Conservation (phyloP, 2,113 vertebrate genomes). For the Ptychochromis oligacanthus region DNA sequence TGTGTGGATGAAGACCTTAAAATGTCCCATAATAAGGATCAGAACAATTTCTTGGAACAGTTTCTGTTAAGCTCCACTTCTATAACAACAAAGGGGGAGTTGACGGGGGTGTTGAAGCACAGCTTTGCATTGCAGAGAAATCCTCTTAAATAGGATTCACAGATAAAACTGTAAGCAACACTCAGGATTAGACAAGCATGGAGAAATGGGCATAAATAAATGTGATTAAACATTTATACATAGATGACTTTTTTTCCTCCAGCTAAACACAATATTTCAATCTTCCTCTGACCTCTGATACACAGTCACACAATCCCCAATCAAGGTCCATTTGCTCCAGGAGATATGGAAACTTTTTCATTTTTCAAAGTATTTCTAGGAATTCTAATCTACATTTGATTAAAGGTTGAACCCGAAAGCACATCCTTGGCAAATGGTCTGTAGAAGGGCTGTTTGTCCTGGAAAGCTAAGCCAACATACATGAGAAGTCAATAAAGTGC, state of each 20-base stretch:
- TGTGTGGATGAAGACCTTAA: constrained; percentile 14
- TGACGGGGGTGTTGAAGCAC: no score
- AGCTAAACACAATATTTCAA: background rate
- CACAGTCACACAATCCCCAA: background rate
- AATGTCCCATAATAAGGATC: constrained; percentile 24
- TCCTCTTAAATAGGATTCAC: constrained; percentile 24
- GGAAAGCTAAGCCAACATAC: background rate
- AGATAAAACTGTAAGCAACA: constrained; percentile 14
- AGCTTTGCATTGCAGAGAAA: constrained; percentile 15
- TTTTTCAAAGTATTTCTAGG: background rate
- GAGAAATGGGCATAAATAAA: background rate
- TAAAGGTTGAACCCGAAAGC: background rate
- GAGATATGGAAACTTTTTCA: background rate
- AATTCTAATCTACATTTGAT: background rate
- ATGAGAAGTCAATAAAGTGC: background rate
- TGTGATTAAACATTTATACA: background rate
- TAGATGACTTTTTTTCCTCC: background rate
- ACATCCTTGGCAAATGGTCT: background rate
- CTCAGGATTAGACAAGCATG: background rate
- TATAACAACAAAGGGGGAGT: background rate
- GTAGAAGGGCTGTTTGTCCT: background rate
- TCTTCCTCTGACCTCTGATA: background rate
- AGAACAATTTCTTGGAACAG: constrained; percentile 22
- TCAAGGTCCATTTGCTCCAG: background rate
- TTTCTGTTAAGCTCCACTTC: constrained; percentile 4